Evolutionary conservation across 2,797 vertebrate genomes (phyloP).

Genomic region (Danio jaintianensis): DNA sequence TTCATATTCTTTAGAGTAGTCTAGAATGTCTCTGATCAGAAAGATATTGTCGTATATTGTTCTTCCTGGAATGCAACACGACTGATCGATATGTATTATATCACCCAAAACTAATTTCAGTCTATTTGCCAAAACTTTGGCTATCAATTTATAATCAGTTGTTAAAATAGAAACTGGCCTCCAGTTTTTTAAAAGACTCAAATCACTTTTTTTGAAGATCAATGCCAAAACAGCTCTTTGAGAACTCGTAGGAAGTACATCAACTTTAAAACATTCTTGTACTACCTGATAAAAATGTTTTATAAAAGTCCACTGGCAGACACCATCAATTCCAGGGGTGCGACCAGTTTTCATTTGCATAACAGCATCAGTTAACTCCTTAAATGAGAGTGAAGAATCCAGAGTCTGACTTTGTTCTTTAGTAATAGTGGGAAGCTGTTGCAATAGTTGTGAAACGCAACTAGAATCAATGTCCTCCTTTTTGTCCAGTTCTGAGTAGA

Average conservation of each 20-base stretch:
- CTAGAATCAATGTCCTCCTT: not conserved
- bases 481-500: not conserved
- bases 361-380: not conserved
- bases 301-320: not conserved
- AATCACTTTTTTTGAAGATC: not conserved
- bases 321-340: not conserved
- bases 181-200: too few species aligned
- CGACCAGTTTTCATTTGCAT: not conserved
- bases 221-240: not conserved
- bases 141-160: not conserved
- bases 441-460: not conserved
- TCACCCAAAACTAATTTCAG: not conserved
- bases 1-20: not conserved
- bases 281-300: not conserved
- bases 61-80: not conserved
- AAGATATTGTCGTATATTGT: not conserved
- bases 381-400: not conserved
- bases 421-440: not conserved
- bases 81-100: not conserved
- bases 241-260: not conserved
- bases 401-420: not conserved
- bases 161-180: not conserved
- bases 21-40: not conserved
- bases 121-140: constrained; percentile 2
- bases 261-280: not conserved